These are phyloP conservation scores for Dasyurus viverrinus DNA, from an alignment of 2,113 vertebrate genomes.

Conservation along the genomic window DNA sequence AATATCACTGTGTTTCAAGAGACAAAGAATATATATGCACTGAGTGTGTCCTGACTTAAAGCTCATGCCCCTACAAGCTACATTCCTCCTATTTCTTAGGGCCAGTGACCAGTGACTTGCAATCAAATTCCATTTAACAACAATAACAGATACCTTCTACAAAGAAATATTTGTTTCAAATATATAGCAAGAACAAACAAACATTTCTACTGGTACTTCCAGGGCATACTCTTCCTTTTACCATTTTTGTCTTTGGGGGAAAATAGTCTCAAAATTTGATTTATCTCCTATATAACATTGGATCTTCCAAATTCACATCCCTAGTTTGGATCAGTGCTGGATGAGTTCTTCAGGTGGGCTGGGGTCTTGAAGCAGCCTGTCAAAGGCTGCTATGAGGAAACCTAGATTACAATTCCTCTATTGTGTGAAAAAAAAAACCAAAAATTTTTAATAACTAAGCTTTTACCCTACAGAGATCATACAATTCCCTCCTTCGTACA, in stretches of 20 bases:
- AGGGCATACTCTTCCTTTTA: neutral
- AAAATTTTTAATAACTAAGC: neutral
- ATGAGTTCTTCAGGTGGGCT: neutral
- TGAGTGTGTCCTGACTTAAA: neutral
- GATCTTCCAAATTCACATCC: neutral
- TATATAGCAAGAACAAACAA: neutral
- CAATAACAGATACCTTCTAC: neutral
- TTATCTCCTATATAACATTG: neutral
- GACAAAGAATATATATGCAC: neutral
- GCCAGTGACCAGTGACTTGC: neutral
- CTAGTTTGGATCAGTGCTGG: neutral
- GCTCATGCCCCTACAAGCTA: neutral
- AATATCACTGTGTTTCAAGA: neutral
- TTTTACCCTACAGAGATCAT: neutral
- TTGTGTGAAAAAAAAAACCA: neutral
- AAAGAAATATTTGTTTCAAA: neutral
- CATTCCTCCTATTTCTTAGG: neutral
- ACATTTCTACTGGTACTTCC: neutral
- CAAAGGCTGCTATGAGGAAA: neutral
- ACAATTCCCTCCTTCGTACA: neutral
- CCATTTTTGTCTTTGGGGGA: too few relatives aligned
- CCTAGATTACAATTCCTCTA: neutral
- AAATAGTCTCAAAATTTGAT: neutral
- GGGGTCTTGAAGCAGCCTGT: neutral
- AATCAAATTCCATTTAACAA: neutral